Evolutionary conservation across 2,113 vertebrate species (phyloP).

Genomic region (Parotia lawesii): DNA sequence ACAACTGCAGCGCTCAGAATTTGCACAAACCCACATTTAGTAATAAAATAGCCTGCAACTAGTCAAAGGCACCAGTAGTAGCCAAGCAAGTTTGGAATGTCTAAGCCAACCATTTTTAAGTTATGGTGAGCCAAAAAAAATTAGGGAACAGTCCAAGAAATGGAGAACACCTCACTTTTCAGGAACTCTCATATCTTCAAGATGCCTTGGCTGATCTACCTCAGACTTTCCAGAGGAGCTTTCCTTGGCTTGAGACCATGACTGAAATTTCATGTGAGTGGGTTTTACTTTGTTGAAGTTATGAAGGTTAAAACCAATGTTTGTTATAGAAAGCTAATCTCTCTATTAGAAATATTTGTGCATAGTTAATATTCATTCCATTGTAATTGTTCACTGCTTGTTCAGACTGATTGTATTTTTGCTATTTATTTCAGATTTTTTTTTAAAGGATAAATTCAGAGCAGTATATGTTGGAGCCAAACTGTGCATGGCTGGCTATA

Average conservation of each 20-base stretch:
- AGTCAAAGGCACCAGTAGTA: slow-evolving; percentile 36
- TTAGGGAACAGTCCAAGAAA: slow-evolving; percentile 53
- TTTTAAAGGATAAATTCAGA: not conserved
- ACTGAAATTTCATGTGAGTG: slow-evolving; percentile 44
- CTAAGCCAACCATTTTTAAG: slow-evolving; percentile 35
- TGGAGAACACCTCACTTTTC: slow-evolving; percentile 56
- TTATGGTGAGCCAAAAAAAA: slow-evolving; percentile 47
- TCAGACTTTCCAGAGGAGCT: slow-evolving; percentile 59
- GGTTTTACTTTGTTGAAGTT: slow-evolving; percentile 41
- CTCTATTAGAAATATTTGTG: slow-evolving; percentile 24
- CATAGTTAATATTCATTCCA: not conserved
- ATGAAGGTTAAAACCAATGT: not conserved
- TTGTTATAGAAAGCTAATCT: slow-evolving; percentile 34
- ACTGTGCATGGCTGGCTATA: not conserved
- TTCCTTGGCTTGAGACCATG: slow-evolving; percentile 29
- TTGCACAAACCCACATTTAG: slow-evolving; percentile 8
- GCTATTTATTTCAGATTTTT: not conserved
- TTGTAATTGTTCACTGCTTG: not conserved
- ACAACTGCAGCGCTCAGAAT: not conserved
- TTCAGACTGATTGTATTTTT: not conserved
- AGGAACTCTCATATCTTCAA: slow-evolving; percentile 54
- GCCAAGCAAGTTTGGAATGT: slow-evolving; percentile 52
- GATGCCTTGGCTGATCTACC: slow-evolving; percentile 38
- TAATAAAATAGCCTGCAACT: slow-evolving; percentile 54
- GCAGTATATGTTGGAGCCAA: not conserved